Evolutionary conservation across 1,140 invertebrate species (phyloP).

Genomic region (Octopus sinensis): DNA sequence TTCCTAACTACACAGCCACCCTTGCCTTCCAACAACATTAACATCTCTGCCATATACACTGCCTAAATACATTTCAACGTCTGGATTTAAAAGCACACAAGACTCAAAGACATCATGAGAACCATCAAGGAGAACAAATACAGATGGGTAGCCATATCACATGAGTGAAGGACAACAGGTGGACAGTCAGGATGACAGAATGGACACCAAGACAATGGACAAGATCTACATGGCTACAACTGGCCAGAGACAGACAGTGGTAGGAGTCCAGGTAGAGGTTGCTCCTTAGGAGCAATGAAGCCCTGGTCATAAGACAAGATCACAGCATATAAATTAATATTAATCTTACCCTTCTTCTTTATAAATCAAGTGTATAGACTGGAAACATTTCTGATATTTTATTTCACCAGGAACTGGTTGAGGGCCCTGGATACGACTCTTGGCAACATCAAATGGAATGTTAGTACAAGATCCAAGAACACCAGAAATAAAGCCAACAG

Average conservation of each 20-base stretch:
- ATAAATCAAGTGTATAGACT: conserved; percentile 73
- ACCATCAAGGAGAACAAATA: no score
- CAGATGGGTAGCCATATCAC: no score
- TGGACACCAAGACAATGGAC: background rate
- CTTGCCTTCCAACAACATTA: no score
- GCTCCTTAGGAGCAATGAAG: background rate
- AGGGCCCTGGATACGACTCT: conserved; percentile 86
- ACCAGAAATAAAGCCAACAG: conserved; percentile 80
- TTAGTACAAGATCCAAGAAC: conserved; percentile 81
- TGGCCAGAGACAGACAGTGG: background rate
- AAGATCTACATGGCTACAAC: background rate
- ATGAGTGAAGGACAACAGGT: no score
- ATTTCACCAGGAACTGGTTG: conserved; percentile 72
- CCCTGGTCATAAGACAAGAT: background rate
- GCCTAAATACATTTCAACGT: no score
- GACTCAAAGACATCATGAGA: no score
- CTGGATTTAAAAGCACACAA: no score
- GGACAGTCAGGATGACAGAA: no score
- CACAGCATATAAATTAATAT: background rate
- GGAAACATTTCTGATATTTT: conserved; percentile 76
- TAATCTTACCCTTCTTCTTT: conserved; percentile 77
- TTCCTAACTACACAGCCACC: no score
- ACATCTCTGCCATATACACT: no score
- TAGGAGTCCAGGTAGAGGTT: background rate
- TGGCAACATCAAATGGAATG: conserved; percentile 94